Base-by-base conservation (phyloP, 2,113 vertebrate genomes). In the Gymnarchus niloticus region DNA sequence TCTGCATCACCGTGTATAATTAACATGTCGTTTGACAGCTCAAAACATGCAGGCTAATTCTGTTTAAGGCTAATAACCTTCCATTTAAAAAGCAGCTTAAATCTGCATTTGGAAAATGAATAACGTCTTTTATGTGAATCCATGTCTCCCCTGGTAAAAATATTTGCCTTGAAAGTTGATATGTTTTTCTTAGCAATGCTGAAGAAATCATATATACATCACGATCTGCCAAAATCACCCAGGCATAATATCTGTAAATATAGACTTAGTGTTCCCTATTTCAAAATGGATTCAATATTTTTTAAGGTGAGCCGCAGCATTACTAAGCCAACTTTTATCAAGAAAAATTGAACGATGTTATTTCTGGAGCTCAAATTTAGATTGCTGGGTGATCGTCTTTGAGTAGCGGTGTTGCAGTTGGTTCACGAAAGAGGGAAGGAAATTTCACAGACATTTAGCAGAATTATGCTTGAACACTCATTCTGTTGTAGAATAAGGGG, bases 161-260 rank as follows among this genome's bases (percentile, higher is more conserved):
- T 82, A 37, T 33, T 82, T 54, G 28, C 80, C 7, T 54, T 33
- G 14, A 12, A 82, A 82, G 3, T n/a, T n/a, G 25, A 54, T 54
- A 54, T 54, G 25, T 54, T 82, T 33, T 82, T 82, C 51, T 82
- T 37, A 37, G 33, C 46, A 80, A 80, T 25, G 8, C 76, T 33
- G 25, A 19, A 14, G 28, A 82, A 82, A 52, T 28, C 49, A 37
- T 82, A 54, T 48, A 78, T n/a, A 78, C 44, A 25, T 0, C 3
- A 48, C 76, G 46, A 48, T 78, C 41, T 78, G 76, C 76, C 76
- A 78, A 48, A 78, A 46, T 44, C 76, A 78, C 76, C 44, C 44
- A 48, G 76, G 21, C 44, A 33, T n/a, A 78, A 78, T 78, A 78
- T 73, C 33, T 41, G 65, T 46, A 48, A 78, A 78, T 78, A 46